Base-by-base conservation (phyloP, 2,888 invertebrate genomes). In the Pimpla rufipes region DNA sequence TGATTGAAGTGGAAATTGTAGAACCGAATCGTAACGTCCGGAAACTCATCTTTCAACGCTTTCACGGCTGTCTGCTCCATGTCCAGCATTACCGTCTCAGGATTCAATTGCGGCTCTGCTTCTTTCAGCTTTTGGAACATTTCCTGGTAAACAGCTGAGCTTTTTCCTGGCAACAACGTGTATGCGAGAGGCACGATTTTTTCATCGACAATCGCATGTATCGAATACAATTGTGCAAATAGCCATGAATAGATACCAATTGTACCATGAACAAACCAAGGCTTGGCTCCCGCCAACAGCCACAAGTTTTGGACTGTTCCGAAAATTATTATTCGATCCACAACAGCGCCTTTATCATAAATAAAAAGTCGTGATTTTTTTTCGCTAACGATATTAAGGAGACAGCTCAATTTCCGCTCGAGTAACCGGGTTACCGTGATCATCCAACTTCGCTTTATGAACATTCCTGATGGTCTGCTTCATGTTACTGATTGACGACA, bases 1-100 rank as follows among this genome's bases (percentile, higher is more conserved):
- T 68, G 68, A 50, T 68, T 68, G n/a, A 68, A n/a, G 50, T 68
- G 68, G 11, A 68, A 68, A 35, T 68, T 68, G 50, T 50, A 68
- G 18, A 68, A 68, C 11, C 68, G 68, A 16, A 68, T 68, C 35
- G 8, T n/a, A 35, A 21, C 68, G 5, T 68, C 50, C 37, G 68
- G 50, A 42, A 68, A 68, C 29, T 50, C 68, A 10, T 29, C 37
- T 21, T 21, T 35, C 16, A 68, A 35, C 29, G 68, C 68, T 35
- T 68, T 68, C 16, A 68, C 68, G n/a, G 35, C 68, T 6, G 50
- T 50, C 50, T 68, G 68, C 50, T 47, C 47, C 47, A 47, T 47
- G 47, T 47, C 47, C 4, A 47, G 47, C 47, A 47, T 47, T 11
- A 47, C 50, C 50, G 11, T 47, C 13, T 47, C 47, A 11, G 47